phyloP scores from a whole-genome alignment of 2,888 invertebrate genomes.

The Perdita meconis region DNA sequence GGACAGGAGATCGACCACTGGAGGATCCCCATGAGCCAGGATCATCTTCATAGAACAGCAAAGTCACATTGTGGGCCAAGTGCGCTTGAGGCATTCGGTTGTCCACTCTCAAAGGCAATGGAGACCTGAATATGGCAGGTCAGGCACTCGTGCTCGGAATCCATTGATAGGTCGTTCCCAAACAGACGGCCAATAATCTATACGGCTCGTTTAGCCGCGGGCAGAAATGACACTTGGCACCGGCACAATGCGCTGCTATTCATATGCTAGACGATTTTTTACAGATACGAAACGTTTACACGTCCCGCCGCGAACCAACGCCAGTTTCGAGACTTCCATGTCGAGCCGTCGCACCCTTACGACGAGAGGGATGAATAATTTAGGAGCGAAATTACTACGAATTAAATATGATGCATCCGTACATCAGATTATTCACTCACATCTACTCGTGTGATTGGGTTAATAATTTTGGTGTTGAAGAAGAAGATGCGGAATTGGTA shows the following conservation, averaged over 20 bases:
- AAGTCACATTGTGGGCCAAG: constrained; percentile 57
- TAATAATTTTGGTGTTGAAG: too few relatives aligned
- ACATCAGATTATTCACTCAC: too few relatives aligned
- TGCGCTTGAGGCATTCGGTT: constrained; percentile 53
- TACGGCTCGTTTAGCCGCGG: constrained; percentile 30
- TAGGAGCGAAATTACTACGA: too few relatives aligned
- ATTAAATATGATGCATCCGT: too few relatives aligned
- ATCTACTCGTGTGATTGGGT: too few relatives aligned
- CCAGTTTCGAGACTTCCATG: too few relatives aligned
- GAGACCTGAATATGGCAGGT: constrained; percentile 59
- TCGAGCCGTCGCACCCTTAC: too few relatives aligned
- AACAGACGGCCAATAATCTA: constrained; percentile 47
- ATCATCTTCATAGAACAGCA: constrained; percentile 54
- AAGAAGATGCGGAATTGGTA: too few relatives aligned
- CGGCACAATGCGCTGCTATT: constrained; percentile 8
- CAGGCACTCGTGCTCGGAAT: constrained; percentile 45
- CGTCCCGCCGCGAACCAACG: neutral
- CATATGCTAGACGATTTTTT: constrained; percentile 17
- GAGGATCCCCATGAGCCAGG: constrained; percentile 9
- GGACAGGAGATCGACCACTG: constrained; percentile 13
- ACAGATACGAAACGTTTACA: neutral
- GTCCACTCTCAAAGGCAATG: constrained; percentile 57
- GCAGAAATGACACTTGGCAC: constrained; percentile 39
- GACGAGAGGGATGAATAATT: too few relatives aligned
- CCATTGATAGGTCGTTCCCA: constrained; percentile 48